These are phyloP conservation scores for Leptura quadrifasciata DNA, from an alignment of 2,888 invertebrate species.

Conservation along the genomic window DNA sequence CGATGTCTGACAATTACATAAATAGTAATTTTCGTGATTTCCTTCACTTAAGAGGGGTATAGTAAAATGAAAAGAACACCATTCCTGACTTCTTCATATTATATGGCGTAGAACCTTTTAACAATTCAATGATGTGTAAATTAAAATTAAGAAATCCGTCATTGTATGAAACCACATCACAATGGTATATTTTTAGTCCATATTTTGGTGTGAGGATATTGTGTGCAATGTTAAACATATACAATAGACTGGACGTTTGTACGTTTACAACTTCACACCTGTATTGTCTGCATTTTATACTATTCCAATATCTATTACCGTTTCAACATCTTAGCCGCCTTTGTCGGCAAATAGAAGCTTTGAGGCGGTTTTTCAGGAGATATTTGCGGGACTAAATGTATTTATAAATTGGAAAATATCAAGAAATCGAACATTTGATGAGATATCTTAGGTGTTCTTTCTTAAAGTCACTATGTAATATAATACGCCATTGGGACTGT, in stretches of 20 bases:
- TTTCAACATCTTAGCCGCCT: neutral
- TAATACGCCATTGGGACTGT: no score
- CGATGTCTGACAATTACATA: no score
- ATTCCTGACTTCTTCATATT: neutral
- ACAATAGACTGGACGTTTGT: constrained; percentile 20
- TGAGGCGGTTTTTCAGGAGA: neutral
- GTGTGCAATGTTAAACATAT: neutral
- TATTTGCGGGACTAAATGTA: no score
- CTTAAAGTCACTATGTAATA: no score
- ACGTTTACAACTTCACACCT: constrained; percentile 50
- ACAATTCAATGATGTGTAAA: neutral
- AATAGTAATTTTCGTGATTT: no score
- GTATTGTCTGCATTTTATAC: constrained; percentile 5
- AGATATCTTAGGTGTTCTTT: no score
- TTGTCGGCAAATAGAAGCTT: neutral
- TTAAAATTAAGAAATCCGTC: neutral
- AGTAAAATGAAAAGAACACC: neutral
- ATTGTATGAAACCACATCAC: neutral
- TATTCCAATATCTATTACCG: neutral
- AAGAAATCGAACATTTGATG: no score
- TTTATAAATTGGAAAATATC: no score
- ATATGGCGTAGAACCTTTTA: neutral
- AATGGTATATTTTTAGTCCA: neutral
- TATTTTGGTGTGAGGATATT: neutral
- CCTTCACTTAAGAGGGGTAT: no score